A percentile compares a stretch with the other conserved stretches of the same genome.
Conservation (phyloP, 2,888 invertebrate genomes). For the Yponomeuta plumbellus region DNA sequence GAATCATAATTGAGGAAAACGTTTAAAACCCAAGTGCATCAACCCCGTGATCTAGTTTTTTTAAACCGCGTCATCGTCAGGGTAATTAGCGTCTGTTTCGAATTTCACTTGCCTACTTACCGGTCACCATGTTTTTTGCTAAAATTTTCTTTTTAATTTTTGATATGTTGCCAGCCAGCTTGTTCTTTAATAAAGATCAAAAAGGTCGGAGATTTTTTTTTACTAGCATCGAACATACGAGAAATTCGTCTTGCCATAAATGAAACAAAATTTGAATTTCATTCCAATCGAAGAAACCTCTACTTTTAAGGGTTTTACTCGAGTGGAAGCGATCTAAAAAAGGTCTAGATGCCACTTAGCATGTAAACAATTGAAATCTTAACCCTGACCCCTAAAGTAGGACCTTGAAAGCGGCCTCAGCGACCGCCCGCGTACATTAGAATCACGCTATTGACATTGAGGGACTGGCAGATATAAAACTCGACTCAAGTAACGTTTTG, state of each 20-base stretch:
- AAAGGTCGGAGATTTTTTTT: not conserved
- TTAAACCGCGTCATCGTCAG: constrained; percentile 5
- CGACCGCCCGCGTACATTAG: not conserved
- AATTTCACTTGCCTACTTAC: constrained; percentile 2
- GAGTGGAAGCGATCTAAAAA: not conserved
- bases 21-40: constrained; percentile 16
- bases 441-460: not conserved
- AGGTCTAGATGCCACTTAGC: not conserved
- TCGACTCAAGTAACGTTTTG: not conserved
- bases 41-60: constrained; percentile 13
- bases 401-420: not conserved
- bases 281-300: not conserved
- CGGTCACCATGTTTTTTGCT: not conserved
- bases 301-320: not conserved
- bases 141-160: not conserved
- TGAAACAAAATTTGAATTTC: not conserved
- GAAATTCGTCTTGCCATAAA: not conserved
- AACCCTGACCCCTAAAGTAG: not conserved
- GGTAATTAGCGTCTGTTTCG: constrained; percentile 11
- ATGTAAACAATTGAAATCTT: not conserved
- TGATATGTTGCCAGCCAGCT: constrained; percentile 8
- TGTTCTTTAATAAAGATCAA: not conserved
- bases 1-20: constrained; percentile 13
- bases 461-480: not conserved
- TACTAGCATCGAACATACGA: not conserved